These are phyloP conservation scores for Mesorhabditis sp. DNA, from an alignment of 2,888 invertebrate species.

Conservation along the genomic window DNA sequence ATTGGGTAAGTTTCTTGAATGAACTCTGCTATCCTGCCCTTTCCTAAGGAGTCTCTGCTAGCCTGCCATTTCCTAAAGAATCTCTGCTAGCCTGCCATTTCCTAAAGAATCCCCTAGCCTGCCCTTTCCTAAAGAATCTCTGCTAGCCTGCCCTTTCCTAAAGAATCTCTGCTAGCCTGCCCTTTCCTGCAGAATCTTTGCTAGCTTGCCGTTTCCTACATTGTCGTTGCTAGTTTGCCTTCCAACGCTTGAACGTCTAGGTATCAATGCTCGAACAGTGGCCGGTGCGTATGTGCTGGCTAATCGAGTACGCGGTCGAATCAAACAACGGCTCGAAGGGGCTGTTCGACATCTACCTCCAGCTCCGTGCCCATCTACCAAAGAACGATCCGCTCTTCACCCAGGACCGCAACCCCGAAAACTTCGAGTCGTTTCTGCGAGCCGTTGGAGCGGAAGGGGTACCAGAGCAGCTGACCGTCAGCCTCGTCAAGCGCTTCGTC, in stretches of 20 bases:
- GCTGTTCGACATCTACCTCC: conserved; percentile 83
- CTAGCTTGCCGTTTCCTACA: no score
- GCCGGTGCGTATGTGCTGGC: conserved; percentile 96
- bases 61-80: no score
- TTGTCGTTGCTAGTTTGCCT: no score
- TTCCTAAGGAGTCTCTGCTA: no score
- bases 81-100: no score
- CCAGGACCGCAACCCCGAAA: conserved; percentile 44
- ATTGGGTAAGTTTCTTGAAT: conserved; percentile 71
- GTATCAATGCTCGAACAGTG: conserved; percentile 89
- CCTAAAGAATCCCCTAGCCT: no score
- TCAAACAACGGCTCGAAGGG: conserved; percentile 75
- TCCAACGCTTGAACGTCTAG: conserved; percentile 14
- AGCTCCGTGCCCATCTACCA: conserved; percentile 66
- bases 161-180: no score
- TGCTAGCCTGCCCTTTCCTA: no score
- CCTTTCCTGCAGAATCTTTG: no score
- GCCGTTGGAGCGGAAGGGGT: conserved; percentile 37
- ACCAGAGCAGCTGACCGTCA: conserved; percentile 59
- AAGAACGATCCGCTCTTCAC: conserved; percentile 32
- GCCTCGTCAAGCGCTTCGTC: conserved; percentile 79
- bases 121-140: no score
- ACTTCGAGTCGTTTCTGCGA: conserved; percentile 28
- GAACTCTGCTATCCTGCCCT: neutral
- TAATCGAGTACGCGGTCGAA: conserved; percentile 76